Percentiles rank a stretch among this genome's conserved stretches.
phyloP scores from a whole-genome alignment of 2,113 vertebrate genomes.

The Rhynchomys soricoides region DNA sequence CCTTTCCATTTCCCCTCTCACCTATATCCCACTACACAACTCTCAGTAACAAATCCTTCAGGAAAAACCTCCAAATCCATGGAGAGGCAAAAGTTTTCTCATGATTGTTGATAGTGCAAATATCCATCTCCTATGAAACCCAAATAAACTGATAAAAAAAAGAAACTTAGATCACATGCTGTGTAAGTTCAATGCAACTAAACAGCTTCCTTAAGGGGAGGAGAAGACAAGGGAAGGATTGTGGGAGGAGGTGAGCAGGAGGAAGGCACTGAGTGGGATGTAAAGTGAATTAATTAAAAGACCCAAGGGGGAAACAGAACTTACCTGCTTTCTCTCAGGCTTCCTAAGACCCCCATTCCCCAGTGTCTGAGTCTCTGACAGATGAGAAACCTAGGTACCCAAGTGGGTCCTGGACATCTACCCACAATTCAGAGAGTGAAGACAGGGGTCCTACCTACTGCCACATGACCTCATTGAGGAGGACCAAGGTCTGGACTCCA shows the following conservation, averaged over 20 bases:
- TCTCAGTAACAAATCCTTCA: fast-evolving
- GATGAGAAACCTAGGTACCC: fast-evolving
- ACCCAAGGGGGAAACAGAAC: neutral
- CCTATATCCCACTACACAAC: too few relatives aligned
- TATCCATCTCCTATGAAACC: neutral
- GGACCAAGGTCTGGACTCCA: fast-evolving
- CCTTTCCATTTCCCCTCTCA: too few relatives aligned
- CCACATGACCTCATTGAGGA: fast-evolving
- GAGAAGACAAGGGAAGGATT: too few relatives aligned
- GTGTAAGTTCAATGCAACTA: neutral
- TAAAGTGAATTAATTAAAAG: neutral
- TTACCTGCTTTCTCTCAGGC: fast-evolving
- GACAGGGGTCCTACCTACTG: fast-evolving
- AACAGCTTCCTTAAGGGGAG: neutral
- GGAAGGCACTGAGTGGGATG: too few relatives aligned
- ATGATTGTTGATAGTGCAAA: fast-evolving
- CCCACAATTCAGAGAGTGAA: neutral
- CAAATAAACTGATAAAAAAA: neutral
- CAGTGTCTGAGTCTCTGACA: fast-evolving
- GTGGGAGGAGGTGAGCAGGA: too few relatives aligned
- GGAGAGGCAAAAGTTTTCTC: fast-evolving
- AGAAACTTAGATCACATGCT: neutral
- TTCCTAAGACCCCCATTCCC: neutral
- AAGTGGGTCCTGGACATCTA: fast-evolving
- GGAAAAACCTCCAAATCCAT: neutral